Conservation (phyloP, 2,888 invertebrate genomes). For the Eurois occulta region DNA sequence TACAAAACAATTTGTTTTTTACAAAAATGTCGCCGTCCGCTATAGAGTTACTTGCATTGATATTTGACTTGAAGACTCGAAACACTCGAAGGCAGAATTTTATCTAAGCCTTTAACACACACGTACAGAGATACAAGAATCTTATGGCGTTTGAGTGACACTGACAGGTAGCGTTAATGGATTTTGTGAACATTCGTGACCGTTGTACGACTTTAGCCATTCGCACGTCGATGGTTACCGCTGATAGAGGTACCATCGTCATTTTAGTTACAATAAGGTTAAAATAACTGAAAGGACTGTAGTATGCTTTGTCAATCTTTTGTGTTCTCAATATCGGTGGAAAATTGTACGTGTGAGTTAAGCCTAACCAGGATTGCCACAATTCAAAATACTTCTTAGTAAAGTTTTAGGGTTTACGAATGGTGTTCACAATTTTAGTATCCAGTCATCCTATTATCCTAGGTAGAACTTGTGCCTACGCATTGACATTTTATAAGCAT, state of each 20-base stretch:
- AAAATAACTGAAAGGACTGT: not conserved
- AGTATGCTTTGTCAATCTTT: not conserved
- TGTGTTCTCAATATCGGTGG: not conserved
- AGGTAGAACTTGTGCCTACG: constrained; percentile 16
- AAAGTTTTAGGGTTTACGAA: constrained; percentile 13
- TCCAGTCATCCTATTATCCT: constrained; percentile 1
- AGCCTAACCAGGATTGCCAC: constrained; percentile 6
- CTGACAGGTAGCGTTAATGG: not conserved
- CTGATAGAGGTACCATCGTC: not conserved
- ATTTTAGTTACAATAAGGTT: not conserved
- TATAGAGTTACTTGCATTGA: constrained; percentile 53
- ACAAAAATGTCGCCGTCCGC: constrained; percentile 74
- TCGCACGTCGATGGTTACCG: not conserved
- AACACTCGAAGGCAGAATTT: constrained; percentile 15
- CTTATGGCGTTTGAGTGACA: not conserved
- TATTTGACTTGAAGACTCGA: constrained; percentile 25
- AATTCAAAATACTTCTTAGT: constrained; percentile 17
- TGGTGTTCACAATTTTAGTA: constrained; percentile 10
- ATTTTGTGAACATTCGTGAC: not conserved
- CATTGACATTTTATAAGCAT: constrained; percentile 35
- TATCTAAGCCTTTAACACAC: constrained; percentile 21
- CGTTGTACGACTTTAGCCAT: not conserved
- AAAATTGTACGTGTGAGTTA: constrained; percentile 17
- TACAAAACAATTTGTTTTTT: constrained; percentile 74
- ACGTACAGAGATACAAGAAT: constrained; percentile 7